phyloP scores from a whole-genome alignment of 2,797 vertebrate genomes.

The Prunella strophiata region DNA sequence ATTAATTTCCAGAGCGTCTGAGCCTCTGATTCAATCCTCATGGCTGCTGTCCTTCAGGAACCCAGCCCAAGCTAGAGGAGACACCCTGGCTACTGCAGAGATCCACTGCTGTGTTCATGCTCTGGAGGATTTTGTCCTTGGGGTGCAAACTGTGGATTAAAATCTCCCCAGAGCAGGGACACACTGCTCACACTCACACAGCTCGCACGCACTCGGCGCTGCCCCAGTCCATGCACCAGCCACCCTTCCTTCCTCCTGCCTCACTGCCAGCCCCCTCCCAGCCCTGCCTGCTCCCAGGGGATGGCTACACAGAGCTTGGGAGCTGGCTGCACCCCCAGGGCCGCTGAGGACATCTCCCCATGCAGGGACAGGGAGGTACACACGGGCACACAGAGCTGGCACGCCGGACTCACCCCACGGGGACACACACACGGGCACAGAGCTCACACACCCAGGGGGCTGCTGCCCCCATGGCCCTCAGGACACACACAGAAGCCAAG shows the following conservation, averaged over 20 bases:
- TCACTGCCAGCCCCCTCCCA: not conserved
- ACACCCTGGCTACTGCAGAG: not conserved
- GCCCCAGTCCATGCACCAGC: not conserved
- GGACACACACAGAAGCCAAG: slow-evolving; percentile 79
- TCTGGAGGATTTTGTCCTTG: slow-evolving; percentile 75
- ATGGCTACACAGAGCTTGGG: fast-evolving
- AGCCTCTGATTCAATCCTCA: not conserved
- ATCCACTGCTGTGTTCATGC: slow-evolving; percentile 30
- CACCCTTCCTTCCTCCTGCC: not conserved
- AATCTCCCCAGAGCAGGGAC: slow-evolving; percentile 75
- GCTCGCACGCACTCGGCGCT: slow-evolving; percentile 8
- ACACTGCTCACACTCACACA: slow-evolving; percentile 53
- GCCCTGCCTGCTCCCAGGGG: not conserved
- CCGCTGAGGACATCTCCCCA: not conserved
- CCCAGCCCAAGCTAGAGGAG: not conserved
- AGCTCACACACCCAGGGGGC: not conserved
- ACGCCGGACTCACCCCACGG: slow-evolving; percentile 17
- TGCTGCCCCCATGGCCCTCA: slow-evolving; percentile 42
- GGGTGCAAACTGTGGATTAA: slow-evolving; percentile 60
- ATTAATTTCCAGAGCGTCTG: not conserved
- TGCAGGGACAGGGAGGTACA: slow-evolving; percentile 7
- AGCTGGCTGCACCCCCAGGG: not conserved
- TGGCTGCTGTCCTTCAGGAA: not conserved
- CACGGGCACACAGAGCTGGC: slow-evolving; percentile 26
- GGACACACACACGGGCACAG: slow-evolving; percentile 32